These are phyloP conservation scores for Drosophila chauvacae DNA, from an alignment of 1,140 invertebrate genomes.

Conservation along the genomic window DNA sequence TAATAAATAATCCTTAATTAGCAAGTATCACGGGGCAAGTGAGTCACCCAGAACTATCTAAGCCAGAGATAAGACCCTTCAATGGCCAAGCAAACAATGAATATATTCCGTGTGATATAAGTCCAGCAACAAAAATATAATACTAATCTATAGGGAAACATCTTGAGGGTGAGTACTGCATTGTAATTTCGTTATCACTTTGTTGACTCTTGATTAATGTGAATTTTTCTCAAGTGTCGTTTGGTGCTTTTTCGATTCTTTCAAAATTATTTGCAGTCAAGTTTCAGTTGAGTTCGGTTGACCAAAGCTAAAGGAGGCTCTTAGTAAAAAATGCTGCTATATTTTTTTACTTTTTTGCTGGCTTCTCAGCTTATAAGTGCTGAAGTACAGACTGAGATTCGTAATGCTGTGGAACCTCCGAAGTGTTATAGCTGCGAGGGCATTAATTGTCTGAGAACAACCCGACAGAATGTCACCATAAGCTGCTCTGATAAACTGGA, in stretches of 20 bases:
- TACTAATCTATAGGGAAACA: slow-evolving; percentile 42
- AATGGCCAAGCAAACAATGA: slow-evolving; percentile 25
- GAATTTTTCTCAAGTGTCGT: slow-evolving; percentile 47
- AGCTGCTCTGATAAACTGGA: slow-evolving; percentile 67
- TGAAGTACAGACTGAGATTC: neutral
- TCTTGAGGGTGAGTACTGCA: slow-evolving; percentile 37
- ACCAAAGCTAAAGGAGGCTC: slow-evolving; percentile 24
- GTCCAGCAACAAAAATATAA: slow-evolving; percentile 1
- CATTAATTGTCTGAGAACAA: slow-evolving; percentile 68
- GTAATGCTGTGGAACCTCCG: slow-evolving; percentile 24
- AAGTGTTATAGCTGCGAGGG: slow-evolving; percentile 73
- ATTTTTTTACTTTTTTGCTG: slow-evolving; percentile 13
- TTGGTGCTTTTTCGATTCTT: slow-evolving; percentile 17
- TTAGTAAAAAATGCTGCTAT: slow-evolving; percentile 17
- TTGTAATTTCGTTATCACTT: slow-evolving; percentile 48
- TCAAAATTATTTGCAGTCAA: slow-evolving; percentile 18
- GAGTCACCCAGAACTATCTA: slow-evolving; percentile 12
- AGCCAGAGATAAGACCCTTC: slow-evolving; percentile 34
- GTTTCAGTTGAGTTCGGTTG: slow-evolving; percentile 30
- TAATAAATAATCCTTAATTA: slow-evolving; percentile 52
- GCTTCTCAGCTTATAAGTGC: slow-evolving; percentile 3
- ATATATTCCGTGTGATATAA: slow-evolving; percentile 18
- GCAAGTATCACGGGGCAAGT: slow-evolving; percentile 4
- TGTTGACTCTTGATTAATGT: slow-evolving; percentile 29
- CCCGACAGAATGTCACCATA: slow-evolving; percentile 44